These are phyloP conservation scores for Hydra vulgaris DNA, from an alignment of 30 jellyfish, hydroid and myxozoan species.

Conservation along the genomic window DNA sequence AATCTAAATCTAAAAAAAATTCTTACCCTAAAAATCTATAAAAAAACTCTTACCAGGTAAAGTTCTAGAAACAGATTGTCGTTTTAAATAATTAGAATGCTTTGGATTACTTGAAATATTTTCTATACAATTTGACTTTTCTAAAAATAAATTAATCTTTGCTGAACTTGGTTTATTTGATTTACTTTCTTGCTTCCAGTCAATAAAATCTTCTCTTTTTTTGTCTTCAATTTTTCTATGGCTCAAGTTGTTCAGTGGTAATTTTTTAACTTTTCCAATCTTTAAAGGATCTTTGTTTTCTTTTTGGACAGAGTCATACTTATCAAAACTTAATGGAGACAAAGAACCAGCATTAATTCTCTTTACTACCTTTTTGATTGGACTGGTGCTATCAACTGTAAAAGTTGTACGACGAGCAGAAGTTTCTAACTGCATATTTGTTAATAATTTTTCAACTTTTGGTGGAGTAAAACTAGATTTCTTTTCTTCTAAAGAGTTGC, in stretches of 20 bases:
- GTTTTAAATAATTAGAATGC: conserved; percentile 5
- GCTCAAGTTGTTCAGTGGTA: neutral
- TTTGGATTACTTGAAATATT: neutral
- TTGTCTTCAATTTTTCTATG: conserved; percentile 3
- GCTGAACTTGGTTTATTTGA: conserved; percentile 6
- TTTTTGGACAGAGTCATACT: neutral
- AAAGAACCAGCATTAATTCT: neutral
- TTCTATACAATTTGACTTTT: neutral
- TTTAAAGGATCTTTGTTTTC: neutral
- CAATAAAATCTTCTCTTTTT: conserved; percentile 4
- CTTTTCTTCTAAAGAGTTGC: neutral
- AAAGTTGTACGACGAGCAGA: conserved; percentile 62
- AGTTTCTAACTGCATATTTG: conserved; percentile 52
- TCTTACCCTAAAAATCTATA: too few relatives aligned
- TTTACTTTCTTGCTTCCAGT: neutral
- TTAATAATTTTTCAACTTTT: conserved; percentile 13
- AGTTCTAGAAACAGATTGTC: conserved; percentile 4
- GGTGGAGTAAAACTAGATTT: neutral
- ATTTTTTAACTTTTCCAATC: neutral
- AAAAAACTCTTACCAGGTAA: conserved; percentile 6
- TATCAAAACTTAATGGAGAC: conserved; percentile 28
- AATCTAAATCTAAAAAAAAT: neutral
- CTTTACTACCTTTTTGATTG: neutral
- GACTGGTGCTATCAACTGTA: conserved; percentile 14
- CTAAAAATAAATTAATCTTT: neutral